A percentile compares a stretch with the other conserved stretches of the same genome.
phyloP scores from a whole-genome alignment of 1,140 invertebrate species.

The Formica exsecta region DNA sequence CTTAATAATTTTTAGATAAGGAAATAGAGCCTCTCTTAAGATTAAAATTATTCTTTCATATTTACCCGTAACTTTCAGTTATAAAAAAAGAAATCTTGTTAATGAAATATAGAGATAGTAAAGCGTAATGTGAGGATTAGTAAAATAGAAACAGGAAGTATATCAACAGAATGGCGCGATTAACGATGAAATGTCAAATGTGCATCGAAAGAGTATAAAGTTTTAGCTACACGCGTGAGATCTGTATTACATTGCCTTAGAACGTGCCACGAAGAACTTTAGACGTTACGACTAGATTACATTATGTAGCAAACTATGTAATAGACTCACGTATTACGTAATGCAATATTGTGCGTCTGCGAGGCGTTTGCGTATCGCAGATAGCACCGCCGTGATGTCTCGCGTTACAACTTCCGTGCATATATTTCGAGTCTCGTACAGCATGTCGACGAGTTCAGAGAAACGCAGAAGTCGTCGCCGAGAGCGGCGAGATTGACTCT shows the following conservation, averaged over 20 bases:
- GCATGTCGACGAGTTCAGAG: conserved; percentile 10
- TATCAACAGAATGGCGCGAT: background rate
- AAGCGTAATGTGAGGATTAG: too few relatives aligned
- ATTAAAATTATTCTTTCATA: background rate
- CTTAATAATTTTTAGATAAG: background rate
- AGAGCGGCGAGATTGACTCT: conserved; percentile 32
- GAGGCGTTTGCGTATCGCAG: conserved; percentile 10
- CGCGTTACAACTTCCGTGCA: conserved; percentile 43
- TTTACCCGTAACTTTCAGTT: background rate
- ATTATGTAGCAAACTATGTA: background rate
- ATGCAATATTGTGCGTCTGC: conserved; percentile 36
- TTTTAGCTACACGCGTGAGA: background rate
- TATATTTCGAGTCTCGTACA: conserved; percentile 28
- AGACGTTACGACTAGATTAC: background rate
- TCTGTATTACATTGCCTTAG: background rate
- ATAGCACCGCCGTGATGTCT: conserved; percentile 18
- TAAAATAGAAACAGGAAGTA: background rate
- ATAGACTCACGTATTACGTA: conserved; percentile 29
- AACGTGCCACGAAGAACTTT: background rate
- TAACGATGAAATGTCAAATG: background rate
- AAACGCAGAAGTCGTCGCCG: conserved; percentile 21
- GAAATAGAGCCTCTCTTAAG: background rate
- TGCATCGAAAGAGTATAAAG: background rate
- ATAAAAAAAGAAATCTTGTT: background rate
- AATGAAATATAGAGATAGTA: background rate